Evolutionary conservation across 2,113 vertebrate genomes (phyloP).

Genomic region (Electrona antarctica): DNA sequence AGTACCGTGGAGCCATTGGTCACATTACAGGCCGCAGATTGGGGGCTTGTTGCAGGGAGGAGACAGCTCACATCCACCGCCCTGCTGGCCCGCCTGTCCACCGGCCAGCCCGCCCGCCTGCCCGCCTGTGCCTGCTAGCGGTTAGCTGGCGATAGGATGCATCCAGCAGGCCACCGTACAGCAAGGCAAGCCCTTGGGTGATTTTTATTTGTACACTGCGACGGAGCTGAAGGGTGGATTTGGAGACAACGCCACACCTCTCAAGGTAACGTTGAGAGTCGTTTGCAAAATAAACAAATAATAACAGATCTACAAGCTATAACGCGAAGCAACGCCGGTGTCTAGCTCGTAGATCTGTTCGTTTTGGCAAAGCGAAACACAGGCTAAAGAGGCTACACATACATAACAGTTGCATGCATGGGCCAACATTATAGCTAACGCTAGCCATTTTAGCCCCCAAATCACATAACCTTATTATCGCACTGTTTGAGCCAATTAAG

Average conservation of each 20-base stretch:
- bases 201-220: slow-evolving; percentile 8
- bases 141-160: slow-evolving; percentile 67
- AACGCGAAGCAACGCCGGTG: slow-evolving; percentile 30
- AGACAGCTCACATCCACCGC: slow-evolving; percentile 57
- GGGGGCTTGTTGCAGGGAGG: slow-evolving; percentile 73
- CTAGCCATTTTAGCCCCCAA: too few species aligned
- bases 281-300: neutral
- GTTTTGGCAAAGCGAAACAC: neutral
- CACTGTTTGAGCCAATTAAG: too few species aligned
- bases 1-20: slow-evolving; percentile 37
- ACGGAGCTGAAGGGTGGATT: slow-evolving; percentile 44
- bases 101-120: slow-evolving; percentile 55
- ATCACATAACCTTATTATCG: too few species aligned
- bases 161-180: slow-evolving; percentile 39
- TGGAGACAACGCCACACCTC: slow-evolving; percentile 57
- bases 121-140: neutral
- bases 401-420: slow-evolving; percentile 6
- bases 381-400: neutral
- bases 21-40: slow-evolving; percentile 65
- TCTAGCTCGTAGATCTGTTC: slow-evolving; percentile 16
- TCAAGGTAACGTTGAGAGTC: slow-evolving; percentile 66
- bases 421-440: neutral
- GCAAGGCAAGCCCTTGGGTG: slow-evolving; percentile 49
- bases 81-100: slow-evolving; percentile 52
- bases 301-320: too few species aligned